A percentile compares a stretch with the other conserved stretches of the same genome.
phyloP scores from a whole-genome alignment of 2,888 invertebrate genomes.

The Drosophila meridionalis region DNA sequence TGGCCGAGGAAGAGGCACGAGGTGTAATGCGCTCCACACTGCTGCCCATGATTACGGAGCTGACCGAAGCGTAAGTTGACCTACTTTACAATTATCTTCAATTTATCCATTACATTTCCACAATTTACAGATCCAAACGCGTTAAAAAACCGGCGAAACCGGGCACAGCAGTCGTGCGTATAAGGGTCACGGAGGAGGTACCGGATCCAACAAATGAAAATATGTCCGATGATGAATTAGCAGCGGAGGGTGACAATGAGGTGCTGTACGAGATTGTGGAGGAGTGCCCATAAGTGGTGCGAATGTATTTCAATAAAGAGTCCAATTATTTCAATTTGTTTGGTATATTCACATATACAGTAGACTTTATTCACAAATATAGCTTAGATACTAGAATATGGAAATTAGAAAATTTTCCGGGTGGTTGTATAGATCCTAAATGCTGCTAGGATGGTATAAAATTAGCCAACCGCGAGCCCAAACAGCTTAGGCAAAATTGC shows the following conservation, averaged over 20 bases:
- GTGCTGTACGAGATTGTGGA: slow-evolving; percentile 61
- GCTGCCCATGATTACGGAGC: slow-evolving; percentile 83
- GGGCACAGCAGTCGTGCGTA: slow-evolving; percentile 36
- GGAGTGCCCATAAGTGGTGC: slow-evolving; percentile 40
- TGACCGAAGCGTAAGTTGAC: slow-evolving; percentile 80
- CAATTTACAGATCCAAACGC: slow-evolving; percentile 57
- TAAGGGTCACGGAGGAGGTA: slow-evolving; percentile 28
- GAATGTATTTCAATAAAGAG: slow-evolving; percentile 12
- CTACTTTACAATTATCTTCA: background rate
- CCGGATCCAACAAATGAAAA: background rate
- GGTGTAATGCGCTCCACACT: slow-evolving; percentile 78
- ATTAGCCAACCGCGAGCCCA: slow-evolving; percentile 19
- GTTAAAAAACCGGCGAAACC: slow-evolving; percentile 65
- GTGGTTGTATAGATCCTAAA: slow-evolving; percentile 55
- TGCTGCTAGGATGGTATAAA: slow-evolving; percentile 53
- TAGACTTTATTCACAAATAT: slow-evolving; percentile 67
- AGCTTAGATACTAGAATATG: slow-evolving; percentile 40
- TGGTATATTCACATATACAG: slow-evolving; percentile 40
- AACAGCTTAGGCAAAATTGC: slow-evolving; percentile 21
- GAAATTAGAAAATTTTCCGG: slow-evolving; percentile 40
- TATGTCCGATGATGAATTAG: slow-evolving; percentile 20
- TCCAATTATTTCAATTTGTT: slow-evolving; percentile 15
- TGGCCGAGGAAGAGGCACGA: slow-evolving; percentile 83
- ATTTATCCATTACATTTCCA: background rate
- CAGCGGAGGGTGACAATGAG: slow-evolving; percentile 28